Base-by-base conservation (phyloP, 2,797 vertebrate genomes). In the Sebastes cheni region DNA sequence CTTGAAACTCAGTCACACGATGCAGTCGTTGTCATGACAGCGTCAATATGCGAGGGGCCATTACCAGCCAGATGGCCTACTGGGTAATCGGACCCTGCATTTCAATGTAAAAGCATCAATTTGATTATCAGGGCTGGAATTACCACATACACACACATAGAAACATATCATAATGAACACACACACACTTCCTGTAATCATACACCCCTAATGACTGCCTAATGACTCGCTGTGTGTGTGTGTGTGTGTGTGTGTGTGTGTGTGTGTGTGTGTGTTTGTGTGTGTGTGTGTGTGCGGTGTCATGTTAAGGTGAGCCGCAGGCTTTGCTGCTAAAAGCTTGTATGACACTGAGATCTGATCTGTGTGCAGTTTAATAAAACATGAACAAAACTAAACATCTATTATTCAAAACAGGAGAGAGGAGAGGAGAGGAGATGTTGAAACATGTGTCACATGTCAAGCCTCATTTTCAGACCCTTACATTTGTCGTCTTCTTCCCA, bases 281-380 rank as follows among this genome's bases (percentile, higher is more conserved):
- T 46, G 59, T 71, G 61, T 55, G 76, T 72, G 77, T 75, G 80
- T 92, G 93, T 82, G 78, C 85, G 10, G 80, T 95, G 94, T 97
- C 96, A 87, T 91, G 90, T 97, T 95, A 88, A 90, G 84, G 79
- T 95, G 94, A 96, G 89, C 85, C 88, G 90, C 88, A 77, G 89
- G 79, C 90, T 88, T 88, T 83, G 84, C 94, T 76, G 83, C 95
- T 94, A 96, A 96, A 95, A 95, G 94, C 95, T 91, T 96, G 85
- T 92, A 89, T 89, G 90, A 70, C 87, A 92, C 90, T 84, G 91
- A 91, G 93, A 96, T 96, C 93, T 95, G 85, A 96, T 94, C 94
- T 96, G 92, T 89, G 91, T 85, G 93, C 90, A 92, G 70, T 67
- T 94, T 79, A 95, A 95, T 89, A 79, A 96, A 96, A 91, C 94